These are phyloP conservation scores for Drosophila kuntzei DNA, from an alignment of 2,888 invertebrate genomes.

Conservation along the genomic window DNA sequence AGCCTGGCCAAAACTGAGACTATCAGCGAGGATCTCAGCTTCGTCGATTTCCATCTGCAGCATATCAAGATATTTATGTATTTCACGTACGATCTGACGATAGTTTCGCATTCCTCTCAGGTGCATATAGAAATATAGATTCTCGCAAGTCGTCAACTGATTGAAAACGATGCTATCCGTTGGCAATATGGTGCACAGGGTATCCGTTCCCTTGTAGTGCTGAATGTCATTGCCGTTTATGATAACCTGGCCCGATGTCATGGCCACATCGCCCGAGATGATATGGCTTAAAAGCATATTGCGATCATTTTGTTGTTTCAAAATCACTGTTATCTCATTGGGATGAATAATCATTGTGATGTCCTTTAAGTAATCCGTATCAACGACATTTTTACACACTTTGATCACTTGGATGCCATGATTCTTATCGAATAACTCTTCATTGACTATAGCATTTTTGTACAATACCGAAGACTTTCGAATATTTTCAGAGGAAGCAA, in stretches of 20 bases:
- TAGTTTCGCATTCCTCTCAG: conserved; percentile 31
- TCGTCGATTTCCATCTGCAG: background rate
- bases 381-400: conserved; percentile 10
- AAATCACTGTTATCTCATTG: conserved; percentile 33
- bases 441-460: background rate
- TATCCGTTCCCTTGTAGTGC: background rate
- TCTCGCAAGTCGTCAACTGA: conserved; percentile 19
- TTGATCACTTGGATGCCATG: conserved; percentile 29
- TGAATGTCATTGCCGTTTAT: conserved; percentile 19
- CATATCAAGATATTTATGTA: conserved; percentile 9
- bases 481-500: background rate
- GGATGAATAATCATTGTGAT: conserved; percentile 34
- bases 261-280: conserved; percentile 9
- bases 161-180: conserved; percentile 16
- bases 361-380: conserved; percentile 8
- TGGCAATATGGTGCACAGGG: conserved; percentile 15
- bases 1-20: conserved; percentile 5
- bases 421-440: background rate
- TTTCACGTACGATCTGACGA: conserved; percentile 24
- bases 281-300: conserved; percentile 13
- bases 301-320: background rate
- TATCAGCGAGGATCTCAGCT: conserved; percentile 1
- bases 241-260: conserved; percentile 17
- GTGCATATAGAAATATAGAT: conserved; percentile 29
- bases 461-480: background rate